phyloP scores from a whole-genome alignment of 2,113 vertebrate genomes.

The Dascyllus trimaculatus region DNA sequence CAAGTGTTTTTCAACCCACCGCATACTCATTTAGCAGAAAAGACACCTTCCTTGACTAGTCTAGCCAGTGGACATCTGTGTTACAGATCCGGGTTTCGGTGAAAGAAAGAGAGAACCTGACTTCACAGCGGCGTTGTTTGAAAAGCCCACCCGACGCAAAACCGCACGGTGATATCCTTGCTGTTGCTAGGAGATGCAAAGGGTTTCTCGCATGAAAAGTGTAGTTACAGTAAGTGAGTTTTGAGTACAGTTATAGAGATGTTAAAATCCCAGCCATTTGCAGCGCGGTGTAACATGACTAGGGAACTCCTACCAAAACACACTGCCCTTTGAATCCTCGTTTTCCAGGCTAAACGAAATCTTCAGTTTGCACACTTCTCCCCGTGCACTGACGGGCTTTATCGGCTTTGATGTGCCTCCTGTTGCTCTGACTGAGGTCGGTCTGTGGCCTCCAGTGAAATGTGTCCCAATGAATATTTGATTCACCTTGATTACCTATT shows the following conservation, averaged over 20 bases:
- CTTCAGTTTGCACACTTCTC: neutral
- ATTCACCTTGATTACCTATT: conserved; percentile 74
- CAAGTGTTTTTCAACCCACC: conserved; percentile 6
- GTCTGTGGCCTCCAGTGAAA: conserved; percentile 56
- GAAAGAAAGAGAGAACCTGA: neutral
- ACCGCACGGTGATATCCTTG: neutral
- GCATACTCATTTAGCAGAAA: conserved; percentile 13
- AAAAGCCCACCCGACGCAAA: neutral
- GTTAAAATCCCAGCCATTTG: conserved; percentile 2
- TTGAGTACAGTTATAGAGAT: neutral
- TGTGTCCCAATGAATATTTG: conserved; percentile 79
- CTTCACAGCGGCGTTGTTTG: conserved; percentile 6
- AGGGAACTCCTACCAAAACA: neutral
- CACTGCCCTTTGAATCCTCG: neutral
- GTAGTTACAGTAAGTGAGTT: neutral
- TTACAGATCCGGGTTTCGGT: conserved; percentile 1
- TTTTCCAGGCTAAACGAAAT: conserved; percentile 1
- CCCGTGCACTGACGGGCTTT: conserved; percentile 2
- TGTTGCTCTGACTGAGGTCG: conserved; percentile 17
- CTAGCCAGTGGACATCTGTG: conserved; percentile 29
- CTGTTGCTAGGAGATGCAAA: conserved; percentile 54
- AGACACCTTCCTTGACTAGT: conserved; percentile 12
- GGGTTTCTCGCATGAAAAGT: neutral
- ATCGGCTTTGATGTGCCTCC: conserved; percentile 43
- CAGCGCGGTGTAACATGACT: neutral